Conservation (phyloP, 2,888 invertebrate genomes). For the Furcula furcula region DNA sequence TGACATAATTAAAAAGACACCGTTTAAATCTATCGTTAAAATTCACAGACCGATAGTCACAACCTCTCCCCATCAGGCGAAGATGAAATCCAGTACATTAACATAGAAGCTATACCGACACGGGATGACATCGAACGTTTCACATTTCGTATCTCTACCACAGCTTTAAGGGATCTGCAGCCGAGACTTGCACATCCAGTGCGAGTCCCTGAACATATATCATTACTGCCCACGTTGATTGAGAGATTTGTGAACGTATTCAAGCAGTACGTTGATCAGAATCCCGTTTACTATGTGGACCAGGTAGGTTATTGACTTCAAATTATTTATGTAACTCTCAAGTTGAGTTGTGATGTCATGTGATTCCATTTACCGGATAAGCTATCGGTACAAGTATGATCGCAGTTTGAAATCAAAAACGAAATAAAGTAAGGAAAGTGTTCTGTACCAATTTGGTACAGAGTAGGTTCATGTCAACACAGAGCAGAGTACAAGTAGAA, state of each 20-base stretch:
- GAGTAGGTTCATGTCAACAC: too few species aligned
- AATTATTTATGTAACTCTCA: too few species aligned
- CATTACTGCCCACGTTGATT: conserved; percentile 85
- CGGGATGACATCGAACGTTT: conserved; percentile 83
- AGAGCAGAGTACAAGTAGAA: too few species aligned
- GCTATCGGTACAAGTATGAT: too few species aligned
- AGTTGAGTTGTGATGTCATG: too few species aligned
- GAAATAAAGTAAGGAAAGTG: too few species aligned
- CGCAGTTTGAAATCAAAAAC: too few species aligned
- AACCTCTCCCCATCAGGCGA: conserved; percentile 85
- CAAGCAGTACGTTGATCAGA: conserved; percentile 86
- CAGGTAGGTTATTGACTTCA: too few species aligned
- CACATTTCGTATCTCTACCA: conserved; percentile 87
- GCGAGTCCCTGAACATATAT: conserved; percentile 60
- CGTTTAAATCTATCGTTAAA: not conserved
- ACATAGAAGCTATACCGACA: conserved; percentile 87
- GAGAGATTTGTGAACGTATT: conserved; percentile 94
- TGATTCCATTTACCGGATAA: too few species aligned
- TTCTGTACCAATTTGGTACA: too few species aligned
- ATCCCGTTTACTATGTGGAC: conserved; percentile 83
- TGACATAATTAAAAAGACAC: too few species aligned
- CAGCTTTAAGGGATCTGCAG: conserved; percentile 88
- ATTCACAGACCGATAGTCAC: conserved; percentile 84
- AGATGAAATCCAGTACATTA: conserved; percentile 89
- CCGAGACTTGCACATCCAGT: conserved; percentile 50